A percentile compares a stretch with the other conserved stretches of the same genome.
These are phyloP conservation scores for Anguilla anguilla DNA, from an alignment of 2,797 vertebrate species.

Conservation along the genomic window DNA sequence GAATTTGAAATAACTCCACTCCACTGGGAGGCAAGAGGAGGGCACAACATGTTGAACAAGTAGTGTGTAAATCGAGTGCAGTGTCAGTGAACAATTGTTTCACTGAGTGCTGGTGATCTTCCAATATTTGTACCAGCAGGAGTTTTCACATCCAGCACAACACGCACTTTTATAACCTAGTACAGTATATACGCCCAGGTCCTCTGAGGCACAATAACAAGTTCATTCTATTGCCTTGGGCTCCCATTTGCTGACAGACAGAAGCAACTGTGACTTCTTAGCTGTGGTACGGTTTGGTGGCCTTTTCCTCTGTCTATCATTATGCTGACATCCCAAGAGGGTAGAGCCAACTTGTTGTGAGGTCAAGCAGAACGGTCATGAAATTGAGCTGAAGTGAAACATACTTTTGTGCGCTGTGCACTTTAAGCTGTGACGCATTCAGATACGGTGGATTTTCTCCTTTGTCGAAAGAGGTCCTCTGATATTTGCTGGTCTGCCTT, in stretches of 20 bases:
- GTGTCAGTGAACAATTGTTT: background rate
- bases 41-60: background rate
- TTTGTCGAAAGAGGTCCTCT: background rate
- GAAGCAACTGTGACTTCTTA: background rate
- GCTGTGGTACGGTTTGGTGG: background rate
- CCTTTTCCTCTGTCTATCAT: background rate
- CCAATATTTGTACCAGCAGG: background rate
- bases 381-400: slow-evolving; percentile 15
- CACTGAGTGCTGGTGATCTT: background rate
- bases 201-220: background rate
- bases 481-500: background rate
- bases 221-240: background rate
- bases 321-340: background rate
- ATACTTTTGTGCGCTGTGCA: background rate
- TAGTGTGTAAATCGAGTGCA: slow-evolving; percentile 1
- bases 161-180: background rate
- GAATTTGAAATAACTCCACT: background rate
- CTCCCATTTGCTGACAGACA: background rate
- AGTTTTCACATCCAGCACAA: background rate
- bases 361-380: background rate
- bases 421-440: background rate
- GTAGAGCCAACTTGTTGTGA: background rate
- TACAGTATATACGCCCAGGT: background rate
- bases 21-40: background rate
- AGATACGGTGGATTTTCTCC: background rate